Base-by-base conservation (phyloP, 2,888 invertebrate genomes). In the Lepidochrysops patricia region DNA sequence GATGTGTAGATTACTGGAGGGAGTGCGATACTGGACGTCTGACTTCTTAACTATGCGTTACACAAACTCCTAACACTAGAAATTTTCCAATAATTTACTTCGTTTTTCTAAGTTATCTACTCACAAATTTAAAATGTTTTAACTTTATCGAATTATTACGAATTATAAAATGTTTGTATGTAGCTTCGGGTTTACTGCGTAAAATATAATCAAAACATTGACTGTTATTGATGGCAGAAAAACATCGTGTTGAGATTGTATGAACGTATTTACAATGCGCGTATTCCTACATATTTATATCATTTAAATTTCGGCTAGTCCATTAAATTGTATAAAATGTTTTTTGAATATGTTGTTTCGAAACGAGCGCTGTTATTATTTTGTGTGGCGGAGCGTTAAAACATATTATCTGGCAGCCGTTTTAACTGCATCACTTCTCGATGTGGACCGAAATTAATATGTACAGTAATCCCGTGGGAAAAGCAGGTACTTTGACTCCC, bases 21-120 rank as follows among this genome's bases (percentile, higher is more conserved):
- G 89, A 89, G 87, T 84, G 86, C 84, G 88, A 88, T 85, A 86
- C 82, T 88, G 89, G 89, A 88, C 88, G 89, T 85, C 80, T 79
- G 77, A 74, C 77, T 80, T 80, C 70, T 77, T 79, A 60, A 68
- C 65, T 58, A 64, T 65, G 64, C 70, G 65, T 64, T 70, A 68
- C 69, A 78, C 73, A 75, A 74, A 74, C 77, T 80, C 80, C 37
- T 52, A 37, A 34, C 50, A 35, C 49, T 50, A 34, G 34, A 15
- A 26, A 35, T 26, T 48, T 48, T 27, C 43, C 19, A 43, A 5
- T 32, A 25, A 57, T 23, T 27, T 48, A 57, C 19, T 57, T 43
- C 15, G 19, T 19, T 43, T 34, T 4, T 34, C 43, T 43, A 43
- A 43, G 43, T 43, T 43, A 23, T 9, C 43, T 43, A 43, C 23